phyloP scores from a whole-genome alignment of 2,113 vertebrate genomes.

The Corythaixoides concolor region DNA sequence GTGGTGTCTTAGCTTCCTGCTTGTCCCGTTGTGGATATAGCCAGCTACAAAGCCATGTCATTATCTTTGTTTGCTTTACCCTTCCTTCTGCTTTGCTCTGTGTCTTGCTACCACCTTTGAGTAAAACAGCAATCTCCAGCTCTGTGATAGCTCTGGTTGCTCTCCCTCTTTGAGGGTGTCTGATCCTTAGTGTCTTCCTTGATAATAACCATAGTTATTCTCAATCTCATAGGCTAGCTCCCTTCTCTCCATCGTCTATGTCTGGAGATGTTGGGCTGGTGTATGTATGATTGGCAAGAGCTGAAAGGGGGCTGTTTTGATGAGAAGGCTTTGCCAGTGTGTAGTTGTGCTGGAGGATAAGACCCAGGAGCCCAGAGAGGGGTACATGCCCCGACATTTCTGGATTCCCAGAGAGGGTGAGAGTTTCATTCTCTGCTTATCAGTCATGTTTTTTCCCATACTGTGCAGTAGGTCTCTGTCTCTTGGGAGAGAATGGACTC shows the following conservation, averaged over 20 bases:
- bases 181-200: not conserved
- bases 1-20: not conserved
- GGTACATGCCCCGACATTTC: not conserved
- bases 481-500: not conserved
- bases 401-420: not conserved
- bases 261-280: not conserved
- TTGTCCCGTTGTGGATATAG: not conserved
- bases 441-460: not conserved
- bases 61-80: not conserved
- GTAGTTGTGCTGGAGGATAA: not conserved
- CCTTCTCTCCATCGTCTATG: not conserved
- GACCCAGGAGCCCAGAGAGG: not conserved
- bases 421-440: not conserved
- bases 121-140: not conserved
- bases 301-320: not conserved
- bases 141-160: not conserved
- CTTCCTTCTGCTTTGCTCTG: not conserved
- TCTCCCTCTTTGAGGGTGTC: not conserved
- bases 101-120: not conserved
- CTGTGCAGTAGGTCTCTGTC: not conserved
- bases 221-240: not conserved
- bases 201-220: not conserved
- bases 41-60: not conserved
- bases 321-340: not conserved
- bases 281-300: not conserved